Percentiles rank a stretch among this genome's conserved stretches.
Evolutionary conservation across 2,797 vertebrate species (phyloP).

Genomic region (Hipposideros larvatus): DNA sequence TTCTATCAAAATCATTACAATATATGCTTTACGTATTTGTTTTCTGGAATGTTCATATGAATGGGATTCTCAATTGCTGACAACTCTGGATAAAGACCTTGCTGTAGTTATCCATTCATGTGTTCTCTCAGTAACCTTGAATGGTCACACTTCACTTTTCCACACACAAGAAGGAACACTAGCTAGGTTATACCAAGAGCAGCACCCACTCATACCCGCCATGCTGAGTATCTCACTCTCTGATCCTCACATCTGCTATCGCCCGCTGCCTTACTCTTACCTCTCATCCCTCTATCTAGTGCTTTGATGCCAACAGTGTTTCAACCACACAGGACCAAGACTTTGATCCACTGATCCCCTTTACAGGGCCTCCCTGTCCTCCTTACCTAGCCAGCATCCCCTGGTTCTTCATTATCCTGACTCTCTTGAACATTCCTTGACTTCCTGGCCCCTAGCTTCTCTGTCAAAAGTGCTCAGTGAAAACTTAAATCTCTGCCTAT

Average conservation of each 20-base stretch:
- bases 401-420: neutral
- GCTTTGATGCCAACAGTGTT: neutral
- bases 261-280: neutral
- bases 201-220: neutral
- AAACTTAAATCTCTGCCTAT: neutral
- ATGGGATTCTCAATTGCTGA: neutral
- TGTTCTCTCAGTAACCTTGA: neutral
- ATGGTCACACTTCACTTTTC: neutral
- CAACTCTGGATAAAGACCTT: neutral
- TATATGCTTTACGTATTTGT: neutral
- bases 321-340: neutral
- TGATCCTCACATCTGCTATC: neutral
- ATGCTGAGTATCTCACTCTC: neutral
- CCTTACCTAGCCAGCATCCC: neutral
- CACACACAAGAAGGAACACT: neutral
- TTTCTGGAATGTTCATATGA: neutral
- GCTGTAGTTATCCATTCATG: neutral
- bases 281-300: neutral
- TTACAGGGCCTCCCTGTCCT: too few relatives aligned
- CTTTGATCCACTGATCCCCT: neutral
- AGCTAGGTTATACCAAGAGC: fast-evolving
- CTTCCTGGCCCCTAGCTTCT: neutral
- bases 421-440: neutral
- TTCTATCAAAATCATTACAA: neutral
- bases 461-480: neutral